Percentiles rank a stretch among this genome's conserved stretches.
Evolutionary conservation across 2,888 invertebrate genomes (phyloP).

Genomic region (Gonocerus acuteangulatus): DNA sequence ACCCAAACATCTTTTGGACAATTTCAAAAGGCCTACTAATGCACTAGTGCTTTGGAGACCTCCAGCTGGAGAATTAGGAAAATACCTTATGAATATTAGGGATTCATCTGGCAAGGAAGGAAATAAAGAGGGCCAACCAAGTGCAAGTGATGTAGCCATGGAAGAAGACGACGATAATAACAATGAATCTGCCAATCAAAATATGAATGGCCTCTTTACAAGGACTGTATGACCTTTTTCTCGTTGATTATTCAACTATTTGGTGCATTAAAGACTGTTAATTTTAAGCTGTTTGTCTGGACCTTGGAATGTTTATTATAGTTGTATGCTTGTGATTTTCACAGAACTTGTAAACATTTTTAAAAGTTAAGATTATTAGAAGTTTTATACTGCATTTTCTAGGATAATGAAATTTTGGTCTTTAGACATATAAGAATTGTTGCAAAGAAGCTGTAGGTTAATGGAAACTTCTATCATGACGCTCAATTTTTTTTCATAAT

Average conservation of each 20-base stretch:
- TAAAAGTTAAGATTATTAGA: not conserved
- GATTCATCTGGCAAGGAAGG: not conserved
- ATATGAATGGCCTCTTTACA: conserved; percentile 16
- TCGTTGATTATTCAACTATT: no score
- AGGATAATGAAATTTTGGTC: not conserved
- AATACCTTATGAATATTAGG: conserved; percentile 12
- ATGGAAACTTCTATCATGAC: no score
- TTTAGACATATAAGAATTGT: no score
- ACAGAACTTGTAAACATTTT: not conserved
- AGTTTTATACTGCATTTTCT: no score
- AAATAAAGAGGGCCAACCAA: not conserved
- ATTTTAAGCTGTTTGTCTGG: not conserved
- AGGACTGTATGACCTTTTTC: conserved; percentile 8
- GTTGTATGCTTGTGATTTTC: no score
- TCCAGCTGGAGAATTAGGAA: conserved; percentile 43
- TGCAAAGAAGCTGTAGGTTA: no score
- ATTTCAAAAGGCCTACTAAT: conserved; percentile 58
- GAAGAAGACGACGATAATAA: conserved; percentile 24
- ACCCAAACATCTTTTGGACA: conserved; percentile 14
- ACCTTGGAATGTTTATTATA: no score
- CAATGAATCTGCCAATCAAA: conserved; percentile 13
- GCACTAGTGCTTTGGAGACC: conserved; percentile 77
- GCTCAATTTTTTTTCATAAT: no score
- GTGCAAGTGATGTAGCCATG: conserved; percentile 13
- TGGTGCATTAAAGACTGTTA: not conserved